Conservation (phyloP, 2,113 vertebrate genomes). For the Gymnogyps californianus region DNA sequence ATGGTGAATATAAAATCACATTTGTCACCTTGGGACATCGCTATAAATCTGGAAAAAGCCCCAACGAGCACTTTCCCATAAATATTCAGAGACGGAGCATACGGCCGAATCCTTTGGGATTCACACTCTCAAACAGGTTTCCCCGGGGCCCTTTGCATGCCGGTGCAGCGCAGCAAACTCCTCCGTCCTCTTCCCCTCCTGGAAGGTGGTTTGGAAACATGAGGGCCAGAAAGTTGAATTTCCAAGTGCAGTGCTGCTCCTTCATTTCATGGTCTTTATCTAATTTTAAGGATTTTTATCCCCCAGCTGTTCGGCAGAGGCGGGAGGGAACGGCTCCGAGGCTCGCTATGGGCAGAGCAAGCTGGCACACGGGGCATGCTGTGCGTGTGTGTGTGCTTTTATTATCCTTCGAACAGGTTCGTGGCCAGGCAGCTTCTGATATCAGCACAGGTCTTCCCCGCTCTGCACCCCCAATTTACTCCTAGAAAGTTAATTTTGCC, state of each 20-base stretch:
- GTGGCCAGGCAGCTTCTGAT: neutral
- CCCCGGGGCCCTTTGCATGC: neutral
- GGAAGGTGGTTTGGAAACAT: neutral
- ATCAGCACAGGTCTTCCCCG: neutral
- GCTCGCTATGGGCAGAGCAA: neutral
- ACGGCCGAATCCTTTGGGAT: neutral
- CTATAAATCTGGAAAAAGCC: neutral
- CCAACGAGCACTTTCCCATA: neutral
- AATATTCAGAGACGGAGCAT: neutral
- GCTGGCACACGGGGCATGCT: neutral
- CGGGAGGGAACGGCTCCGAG: accelerated
- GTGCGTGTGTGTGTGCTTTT: neutral
- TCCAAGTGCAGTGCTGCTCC: neutral
- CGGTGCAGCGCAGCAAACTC: neutral
- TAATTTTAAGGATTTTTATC: neutral
- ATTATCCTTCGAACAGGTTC: neutral
- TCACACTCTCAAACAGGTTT: neutral
- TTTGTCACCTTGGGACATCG: neutral
- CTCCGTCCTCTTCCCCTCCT: neutral
- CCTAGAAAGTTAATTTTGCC: neutral
- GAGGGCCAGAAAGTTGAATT: neutral
- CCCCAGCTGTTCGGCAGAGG: neutral
- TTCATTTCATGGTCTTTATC: neutral
- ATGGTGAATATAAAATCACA: neutral
- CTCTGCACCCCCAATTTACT: neutral